A percentile compares a stretch with the other conserved stretches of the same genome.
These are phyloP conservation scores for Diplogasteroides magnus DNA, from an alignment of 1,140 invertebrate genomes.

Conservation along the genomic window DNA sequence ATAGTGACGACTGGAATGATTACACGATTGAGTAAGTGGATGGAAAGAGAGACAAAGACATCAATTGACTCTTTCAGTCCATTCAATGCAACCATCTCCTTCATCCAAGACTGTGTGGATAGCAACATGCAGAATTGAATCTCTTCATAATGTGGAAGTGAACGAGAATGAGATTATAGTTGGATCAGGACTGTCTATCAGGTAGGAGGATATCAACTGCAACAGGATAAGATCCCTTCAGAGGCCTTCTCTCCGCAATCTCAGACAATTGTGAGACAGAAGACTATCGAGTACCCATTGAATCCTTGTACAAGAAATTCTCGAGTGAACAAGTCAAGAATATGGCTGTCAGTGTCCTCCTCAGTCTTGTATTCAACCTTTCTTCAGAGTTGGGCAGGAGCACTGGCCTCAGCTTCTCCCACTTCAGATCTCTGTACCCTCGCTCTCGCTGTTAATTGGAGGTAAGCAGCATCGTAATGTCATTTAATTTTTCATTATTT, in stretches of 20 bases:
- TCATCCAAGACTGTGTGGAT: not conserved
- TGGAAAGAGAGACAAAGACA: not conserved
- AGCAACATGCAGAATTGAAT: not conserved
- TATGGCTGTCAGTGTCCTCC: not conserved
- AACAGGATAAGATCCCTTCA: not conserved
- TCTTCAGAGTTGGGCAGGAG: conserved; percentile 31
- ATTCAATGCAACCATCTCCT: not conserved
- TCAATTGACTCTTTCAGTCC: not conserved
- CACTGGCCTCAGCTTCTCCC: conserved; percentile 11
- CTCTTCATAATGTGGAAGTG: not conserved
- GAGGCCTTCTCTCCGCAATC: not conserved
- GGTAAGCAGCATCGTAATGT: no score
- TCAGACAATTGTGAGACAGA: not conserved
- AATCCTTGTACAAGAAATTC: not conserved
- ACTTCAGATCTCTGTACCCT: not conserved
- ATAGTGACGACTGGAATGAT: not conserved
- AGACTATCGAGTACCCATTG: not conserved
- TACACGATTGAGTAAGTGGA: not conserved
- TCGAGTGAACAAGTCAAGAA: not conserved
- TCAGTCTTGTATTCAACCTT: not conserved
- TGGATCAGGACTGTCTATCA: not conserved
- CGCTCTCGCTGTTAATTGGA: not conserved
- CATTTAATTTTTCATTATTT: no score
- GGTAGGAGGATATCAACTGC: not conserved
- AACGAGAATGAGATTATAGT: not conserved